Conservation (phyloP, 2,113 vertebrate genomes). For the Scophthalmus maximus region DNA sequence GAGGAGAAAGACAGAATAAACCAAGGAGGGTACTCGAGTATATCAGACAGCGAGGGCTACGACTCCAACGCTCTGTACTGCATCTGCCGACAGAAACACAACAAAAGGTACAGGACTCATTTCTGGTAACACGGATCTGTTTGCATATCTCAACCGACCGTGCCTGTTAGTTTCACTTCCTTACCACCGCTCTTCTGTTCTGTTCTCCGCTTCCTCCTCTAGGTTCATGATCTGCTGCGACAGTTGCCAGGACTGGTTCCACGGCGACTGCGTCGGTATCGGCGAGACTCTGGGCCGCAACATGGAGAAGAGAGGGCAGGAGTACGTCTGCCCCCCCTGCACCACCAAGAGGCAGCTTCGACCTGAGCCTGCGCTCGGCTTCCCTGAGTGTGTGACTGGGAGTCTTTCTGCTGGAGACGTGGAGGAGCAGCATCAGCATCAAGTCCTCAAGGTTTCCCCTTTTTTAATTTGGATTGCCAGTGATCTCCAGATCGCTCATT, state of each 20-base stretch:
- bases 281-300: constrained; percentile 85
- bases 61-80: constrained; percentile 88
- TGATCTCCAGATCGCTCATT: background rate
- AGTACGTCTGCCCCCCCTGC: constrained; percentile 92
- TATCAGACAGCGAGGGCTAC: constrained; percentile 82
- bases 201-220: constrained; percentile 25
- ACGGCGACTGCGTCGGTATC: constrained; percentile 93
- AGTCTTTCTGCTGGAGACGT: constrained; percentile 79
- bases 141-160: constrained; percentile 43
- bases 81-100: constrained; percentile 91
- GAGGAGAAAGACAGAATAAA: constrained; percentile 36
- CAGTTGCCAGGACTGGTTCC: constrained; percentile 93
- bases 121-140: constrained; percentile 24
- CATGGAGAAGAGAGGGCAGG: constrained; percentile 87
- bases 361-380: constrained; percentile 38
- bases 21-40: constrained; percentile 48
- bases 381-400: constrained; percentile 73
- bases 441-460: constrained; percentile 86
- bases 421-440: constrained; percentile 84
- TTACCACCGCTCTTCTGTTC: constrained; percentile 10
- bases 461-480: constrained; percentile 36
- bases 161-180: constrained; percentile 48
- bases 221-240: constrained; percentile 98
- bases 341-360: constrained; percentile 80
- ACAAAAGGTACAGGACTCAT: constrained; percentile 86